Evolutionary conservation across 2,888 invertebrate genomes (phyloP).

Genomic region (Cylloceria caligata): DNA sequence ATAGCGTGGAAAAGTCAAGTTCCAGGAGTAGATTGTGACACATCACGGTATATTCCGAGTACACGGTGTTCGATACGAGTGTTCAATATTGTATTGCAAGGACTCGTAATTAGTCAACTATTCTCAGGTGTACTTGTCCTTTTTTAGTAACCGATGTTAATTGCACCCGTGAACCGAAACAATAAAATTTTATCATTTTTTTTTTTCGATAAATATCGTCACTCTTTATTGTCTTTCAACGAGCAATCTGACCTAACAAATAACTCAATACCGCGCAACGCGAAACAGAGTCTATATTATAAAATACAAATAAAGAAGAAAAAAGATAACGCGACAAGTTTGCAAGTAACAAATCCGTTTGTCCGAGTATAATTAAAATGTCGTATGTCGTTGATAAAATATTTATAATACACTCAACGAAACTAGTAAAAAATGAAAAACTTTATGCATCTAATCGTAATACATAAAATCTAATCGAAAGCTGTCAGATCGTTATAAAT

Average conservation of each 20-base stretch:
- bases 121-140: not conserved
- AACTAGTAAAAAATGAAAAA: too few relatives aligned
- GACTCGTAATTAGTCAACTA: slow-evolving; percentile 12
- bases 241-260: too few relatives aligned
- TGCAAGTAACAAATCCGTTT: too few relatives aligned
- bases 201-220: too few relatives aligned
- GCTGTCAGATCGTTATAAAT: slow-evolving; percentile 4
- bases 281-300: too few relatives aligned
- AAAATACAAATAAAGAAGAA: too few relatives aligned
- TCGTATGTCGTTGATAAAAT: too few relatives aligned
- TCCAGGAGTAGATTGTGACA: slow-evolving; percentile 5
- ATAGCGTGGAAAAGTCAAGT: slow-evolving; percentile 38
- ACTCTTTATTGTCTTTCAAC: too few relatives aligned
- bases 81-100: not conserved
- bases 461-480: slow-evolving; percentile 10
- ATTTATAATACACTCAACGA: too few relatives aligned
- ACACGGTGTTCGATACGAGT: not conserved
- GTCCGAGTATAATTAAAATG: too few relatives aligned
- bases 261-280: too few relatives aligned
- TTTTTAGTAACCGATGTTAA: not conserved
- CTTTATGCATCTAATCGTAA: not conserved
- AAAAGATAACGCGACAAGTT: too few relatives aligned
- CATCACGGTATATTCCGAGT: slow-evolving; percentile 11
- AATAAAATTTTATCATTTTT: slow-evolving; percentile 7
- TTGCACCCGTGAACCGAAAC: not conserved